These are phyloP conservation scores for Pentamera pediparva DNA, from an alignment of 53 echinoderm and acorn worm species.

Conservation along the genomic window DNA sequence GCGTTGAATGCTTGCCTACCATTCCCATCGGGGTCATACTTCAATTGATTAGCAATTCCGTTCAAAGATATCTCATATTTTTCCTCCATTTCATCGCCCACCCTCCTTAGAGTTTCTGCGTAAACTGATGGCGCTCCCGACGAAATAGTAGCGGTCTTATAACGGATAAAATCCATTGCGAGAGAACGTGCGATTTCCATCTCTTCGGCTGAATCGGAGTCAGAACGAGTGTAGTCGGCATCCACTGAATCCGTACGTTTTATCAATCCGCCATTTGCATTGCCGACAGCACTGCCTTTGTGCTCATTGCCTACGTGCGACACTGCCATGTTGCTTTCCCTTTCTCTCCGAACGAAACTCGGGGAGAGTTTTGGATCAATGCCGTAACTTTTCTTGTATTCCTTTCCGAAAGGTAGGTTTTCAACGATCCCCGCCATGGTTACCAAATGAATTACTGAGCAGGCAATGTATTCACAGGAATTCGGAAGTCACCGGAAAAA, in stretches of 20 bases:
- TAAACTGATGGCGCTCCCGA: constrained; percentile 26
- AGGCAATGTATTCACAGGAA: too few species aligned
- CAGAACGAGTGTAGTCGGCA: too few species aligned
- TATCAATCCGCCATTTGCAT: not conserved
- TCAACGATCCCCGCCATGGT: constrained; percentile 22
- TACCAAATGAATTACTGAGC: too few species aligned
- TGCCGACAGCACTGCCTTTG: not conserved
- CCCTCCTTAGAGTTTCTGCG: constrained; percentile 87
- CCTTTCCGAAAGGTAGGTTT: constrained; percentile 8
- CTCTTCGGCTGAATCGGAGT: not conserved
- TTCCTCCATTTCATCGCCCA: constrained; percentile 90
- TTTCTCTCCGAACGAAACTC: not conserved
- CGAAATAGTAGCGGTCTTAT: constrained; percentile 51
- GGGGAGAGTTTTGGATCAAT: constrained; percentile 11
- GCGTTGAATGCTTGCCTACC: constrained; percentile 79
- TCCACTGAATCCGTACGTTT: too few species aligned
- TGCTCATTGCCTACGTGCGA: too few species aligned
- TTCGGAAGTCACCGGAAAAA: not conserved
- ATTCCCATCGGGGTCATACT: constrained; percentile 81
- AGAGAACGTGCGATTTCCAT: constrained; percentile 57
- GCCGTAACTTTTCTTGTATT: not conserved
- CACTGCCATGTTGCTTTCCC: too few species aligned
- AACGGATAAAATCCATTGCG: constrained; percentile 65
- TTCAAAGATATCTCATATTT: constrained; percentile 86
- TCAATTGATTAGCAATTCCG: constrained; percentile 82